Evolutionary conservation across 2,113 vertebrate genomes (phyloP).

Genomic region (Lathamus discolor): DNA sequence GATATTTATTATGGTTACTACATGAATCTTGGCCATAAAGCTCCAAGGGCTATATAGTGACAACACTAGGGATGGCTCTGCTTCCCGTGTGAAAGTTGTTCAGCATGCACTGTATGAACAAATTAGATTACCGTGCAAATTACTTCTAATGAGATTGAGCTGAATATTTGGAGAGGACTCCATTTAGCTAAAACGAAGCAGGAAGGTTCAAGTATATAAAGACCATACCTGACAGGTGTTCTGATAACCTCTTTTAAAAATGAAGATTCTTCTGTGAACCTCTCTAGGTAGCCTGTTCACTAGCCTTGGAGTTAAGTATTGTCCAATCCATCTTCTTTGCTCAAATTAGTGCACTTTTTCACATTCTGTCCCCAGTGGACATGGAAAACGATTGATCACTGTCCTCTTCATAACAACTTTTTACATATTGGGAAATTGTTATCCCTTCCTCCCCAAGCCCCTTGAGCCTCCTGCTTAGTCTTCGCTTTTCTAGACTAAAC

Average conservation of each 20-base stretch:
- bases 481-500: slow-evolving; percentile 69
- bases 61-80: background rate
- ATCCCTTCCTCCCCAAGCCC: slow-evolving; percentile 26
- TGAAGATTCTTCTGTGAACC: background rate
- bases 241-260: background rate
- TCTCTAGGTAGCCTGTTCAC: background rate
- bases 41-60: background rate
- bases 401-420: slow-evolving; percentile 28
- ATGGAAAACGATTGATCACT: slow-evolving; percentile 34
- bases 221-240: background rate
- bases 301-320: background rate
- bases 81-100: background rate
- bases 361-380: background rate
- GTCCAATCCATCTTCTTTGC: background rate
- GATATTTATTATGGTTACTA: background rate
- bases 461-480: slow-evolving; percentile 47
- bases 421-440: slow-evolving; percentile 50
- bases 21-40: background rate
- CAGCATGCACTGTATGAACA: background rate
- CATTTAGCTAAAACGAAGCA: background rate
- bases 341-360: background rate
- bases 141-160: background rate
- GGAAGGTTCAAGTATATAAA: background rate
- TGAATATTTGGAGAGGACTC: background rate
- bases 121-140: background rate